phyloP scores from a whole-genome alignment of 2,797 vertebrate species.

The Sitta carolinensis region DNA sequence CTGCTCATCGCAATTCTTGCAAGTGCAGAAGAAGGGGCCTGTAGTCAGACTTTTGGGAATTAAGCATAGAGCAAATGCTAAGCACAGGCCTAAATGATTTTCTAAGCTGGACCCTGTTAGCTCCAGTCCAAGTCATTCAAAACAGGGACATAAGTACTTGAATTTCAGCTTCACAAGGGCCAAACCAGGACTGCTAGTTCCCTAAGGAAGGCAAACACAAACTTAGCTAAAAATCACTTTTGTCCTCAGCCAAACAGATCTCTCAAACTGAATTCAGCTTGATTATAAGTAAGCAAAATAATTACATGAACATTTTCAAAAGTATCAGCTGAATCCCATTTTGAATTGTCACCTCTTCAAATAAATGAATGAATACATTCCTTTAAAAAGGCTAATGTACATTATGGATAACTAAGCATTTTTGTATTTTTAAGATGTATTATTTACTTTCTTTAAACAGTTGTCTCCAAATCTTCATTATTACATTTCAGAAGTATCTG shows the following conservation, averaged over 20 bases:
- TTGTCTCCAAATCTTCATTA: not conserved
- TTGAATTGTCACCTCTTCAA: not conserved
- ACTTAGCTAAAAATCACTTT: not conserved
- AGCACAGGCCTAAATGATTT: not conserved
- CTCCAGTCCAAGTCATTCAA: not conserved
- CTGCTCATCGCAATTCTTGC: not conserved
- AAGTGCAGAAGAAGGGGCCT: not conserved
- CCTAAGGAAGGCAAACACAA: not conserved
- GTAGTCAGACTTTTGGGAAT: not conserved
- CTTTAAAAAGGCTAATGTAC: not conserved
- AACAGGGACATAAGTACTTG: not conserved
- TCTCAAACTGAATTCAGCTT: not conserved
- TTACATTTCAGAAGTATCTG: not conserved
- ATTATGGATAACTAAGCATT: not conserved
- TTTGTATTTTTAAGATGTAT: not conserved
- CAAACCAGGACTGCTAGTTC: not conserved
- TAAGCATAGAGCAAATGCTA: not conserved
- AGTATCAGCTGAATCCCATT: not conserved
- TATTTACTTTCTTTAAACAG: not conserved
- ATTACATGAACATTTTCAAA: not conserved
- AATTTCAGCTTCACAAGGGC: not conserved
- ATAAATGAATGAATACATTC: not conserved
- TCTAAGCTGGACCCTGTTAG: not conserved
- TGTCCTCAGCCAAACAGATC: not conserved
- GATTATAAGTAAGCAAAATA: not conserved